A percentile compares a stretch with the other conserved stretches of the same genome.
phyloP scores from a whole-genome alignment of 2,113 vertebrate genomes.

The Amphiprion percula region DNA sequence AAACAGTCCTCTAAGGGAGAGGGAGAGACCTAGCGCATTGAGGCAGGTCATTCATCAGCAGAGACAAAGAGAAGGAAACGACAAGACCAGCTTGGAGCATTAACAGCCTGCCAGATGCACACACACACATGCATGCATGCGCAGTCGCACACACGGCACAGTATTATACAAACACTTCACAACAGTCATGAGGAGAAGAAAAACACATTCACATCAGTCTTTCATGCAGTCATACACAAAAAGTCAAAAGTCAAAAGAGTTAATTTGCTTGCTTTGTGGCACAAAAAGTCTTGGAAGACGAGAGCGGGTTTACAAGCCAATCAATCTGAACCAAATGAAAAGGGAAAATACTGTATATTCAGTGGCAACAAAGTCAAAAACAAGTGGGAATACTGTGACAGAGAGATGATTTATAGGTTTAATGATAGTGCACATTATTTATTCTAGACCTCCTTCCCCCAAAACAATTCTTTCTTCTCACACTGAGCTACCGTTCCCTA shows the following conservation, averaged over 20 bases:
- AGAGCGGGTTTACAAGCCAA: conserved; percentile 36
- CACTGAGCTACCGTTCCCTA: conserved; percentile 63
- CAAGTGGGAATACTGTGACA: conserved; percentile 43
- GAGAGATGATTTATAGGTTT: conserved; percentile 68
- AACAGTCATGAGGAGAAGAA: conserved; percentile 32
- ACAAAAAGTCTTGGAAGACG: conserved; percentile 45
- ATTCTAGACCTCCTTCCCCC: conserved; percentile 57
- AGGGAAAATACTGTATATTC: conserved; percentile 29
- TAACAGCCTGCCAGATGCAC: conserved; percentile 74
- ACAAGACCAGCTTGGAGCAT: conserved; percentile 76
- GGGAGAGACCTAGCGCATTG: conserved; percentile 56
- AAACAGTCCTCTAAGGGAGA: conserved; percentile 59
- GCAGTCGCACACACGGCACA: conserved; percentile 23
- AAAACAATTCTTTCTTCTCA: conserved; percentile 60
- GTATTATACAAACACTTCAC: conserved; percentile 44
- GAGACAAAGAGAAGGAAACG: conserved; percentile 80
- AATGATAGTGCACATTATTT: conserved; percentile 69
- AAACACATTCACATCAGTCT: conserved; percentile 38
- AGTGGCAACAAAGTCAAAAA: conserved; percentile 47
- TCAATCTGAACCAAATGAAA: conserved; percentile 48
- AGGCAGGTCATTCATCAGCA: conserved; percentile 82
- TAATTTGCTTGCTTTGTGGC: conserved; percentile 53
- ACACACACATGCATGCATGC: conserved; percentile 31
- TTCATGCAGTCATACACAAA: conserved; percentile 53
- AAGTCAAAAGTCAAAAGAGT: conserved; percentile 61